A percentile compares a stretch with the other conserved stretches of the same genome.
These are phyloP conservation scores for Chaenocephalus aceratus DNA, from an alignment of 2,113 vertebrate species.

Conservation along the genomic window DNA sequence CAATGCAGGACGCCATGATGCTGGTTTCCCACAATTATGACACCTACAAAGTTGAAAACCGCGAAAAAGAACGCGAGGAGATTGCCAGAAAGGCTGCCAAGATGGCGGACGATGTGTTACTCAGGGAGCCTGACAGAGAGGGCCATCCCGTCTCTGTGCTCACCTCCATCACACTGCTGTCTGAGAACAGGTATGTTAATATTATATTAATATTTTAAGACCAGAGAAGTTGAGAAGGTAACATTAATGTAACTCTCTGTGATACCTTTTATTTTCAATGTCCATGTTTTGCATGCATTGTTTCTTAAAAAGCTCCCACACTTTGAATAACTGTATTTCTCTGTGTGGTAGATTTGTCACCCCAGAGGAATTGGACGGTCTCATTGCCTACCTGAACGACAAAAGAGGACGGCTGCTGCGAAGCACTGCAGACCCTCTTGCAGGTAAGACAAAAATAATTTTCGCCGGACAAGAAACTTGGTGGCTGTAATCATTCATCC, in stretches of 20 bases:
- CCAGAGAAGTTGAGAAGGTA: neutral
- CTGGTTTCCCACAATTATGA: constrained; percentile 95
- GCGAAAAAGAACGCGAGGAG: constrained; percentile 95
- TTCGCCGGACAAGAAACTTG: neutral
- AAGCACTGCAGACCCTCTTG: constrained; percentile 83
- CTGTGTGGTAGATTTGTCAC: constrained; percentile 86
- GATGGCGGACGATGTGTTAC: constrained; percentile 94
- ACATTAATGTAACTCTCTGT: neutral
- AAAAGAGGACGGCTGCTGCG: constrained; percentile 90
- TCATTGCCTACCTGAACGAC: constrained; percentile 92
- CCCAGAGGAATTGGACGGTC: constrained; percentile 90
- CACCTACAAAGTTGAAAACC: constrained; percentile 92
- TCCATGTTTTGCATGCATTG: neutral
- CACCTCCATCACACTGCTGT: constrained; percentile 80
- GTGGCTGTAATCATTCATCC: neutral
- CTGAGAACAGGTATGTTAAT: constrained; percentile 81
- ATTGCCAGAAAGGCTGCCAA: constrained; percentile 95
- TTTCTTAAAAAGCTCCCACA: neutral
- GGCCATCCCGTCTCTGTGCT: constrained; percentile 80
- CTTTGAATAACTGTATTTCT: neutral
- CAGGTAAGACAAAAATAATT: constrained; percentile 80
- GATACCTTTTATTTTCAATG: neutral
- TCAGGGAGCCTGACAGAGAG: constrained; percentile 91
- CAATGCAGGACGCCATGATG: constrained; percentile 97
- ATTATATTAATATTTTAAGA: neutral